Percentiles rank a stretch among this genome's conserved stretches.
Conservation (phyloP, 2,888 invertebrate species). For the Sturmia bella region DNA sequence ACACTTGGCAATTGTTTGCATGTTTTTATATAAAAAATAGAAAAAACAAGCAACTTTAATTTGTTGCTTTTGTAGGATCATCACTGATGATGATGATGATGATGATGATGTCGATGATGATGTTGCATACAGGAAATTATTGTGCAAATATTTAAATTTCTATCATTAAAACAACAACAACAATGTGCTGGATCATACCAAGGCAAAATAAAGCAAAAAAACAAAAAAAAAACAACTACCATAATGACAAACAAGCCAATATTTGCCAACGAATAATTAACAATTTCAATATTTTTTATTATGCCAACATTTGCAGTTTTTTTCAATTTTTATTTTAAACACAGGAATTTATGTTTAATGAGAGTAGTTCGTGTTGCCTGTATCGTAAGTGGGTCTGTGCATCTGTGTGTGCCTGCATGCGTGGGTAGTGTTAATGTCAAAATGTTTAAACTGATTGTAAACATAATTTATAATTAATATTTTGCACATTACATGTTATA, state of each 20-base stretch:
- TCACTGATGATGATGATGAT: constrained; percentile 47
- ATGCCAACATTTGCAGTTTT: constrained; percentile 3
- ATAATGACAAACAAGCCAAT: constrained; percentile 57
- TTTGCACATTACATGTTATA: constrained; percentile 46
- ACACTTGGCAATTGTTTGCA: background rate
- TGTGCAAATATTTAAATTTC: constrained; percentile 68
- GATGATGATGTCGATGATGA: constrained; percentile 50
- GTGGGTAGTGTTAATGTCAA: constrained; percentile 48
- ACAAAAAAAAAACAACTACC: background rate
- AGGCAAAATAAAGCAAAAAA: no score
- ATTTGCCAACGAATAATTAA: constrained; percentile 51
- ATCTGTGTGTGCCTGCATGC: background rate
- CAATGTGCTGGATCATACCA: constrained; percentile 16
- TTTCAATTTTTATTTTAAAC: background rate
- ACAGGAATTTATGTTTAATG: constrained; percentile 20
- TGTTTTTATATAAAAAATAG: background rate
- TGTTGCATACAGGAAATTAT: constrained; percentile 54
- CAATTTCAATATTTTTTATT: constrained; percentile 50
- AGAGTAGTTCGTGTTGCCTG: constrained; percentile 4
- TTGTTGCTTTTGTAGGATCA: constrained; percentile 44
- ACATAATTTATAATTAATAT: constrained; percentile 70
- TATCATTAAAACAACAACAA: constrained; percentile 45
- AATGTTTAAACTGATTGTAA: constrained; percentile 64
- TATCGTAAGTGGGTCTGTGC: background rate
- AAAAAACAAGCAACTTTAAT: constrained; percentile 6